Base-by-base conservation (phyloP, 1,140 invertebrate genomes). In the Bombus superbus region DNA sequence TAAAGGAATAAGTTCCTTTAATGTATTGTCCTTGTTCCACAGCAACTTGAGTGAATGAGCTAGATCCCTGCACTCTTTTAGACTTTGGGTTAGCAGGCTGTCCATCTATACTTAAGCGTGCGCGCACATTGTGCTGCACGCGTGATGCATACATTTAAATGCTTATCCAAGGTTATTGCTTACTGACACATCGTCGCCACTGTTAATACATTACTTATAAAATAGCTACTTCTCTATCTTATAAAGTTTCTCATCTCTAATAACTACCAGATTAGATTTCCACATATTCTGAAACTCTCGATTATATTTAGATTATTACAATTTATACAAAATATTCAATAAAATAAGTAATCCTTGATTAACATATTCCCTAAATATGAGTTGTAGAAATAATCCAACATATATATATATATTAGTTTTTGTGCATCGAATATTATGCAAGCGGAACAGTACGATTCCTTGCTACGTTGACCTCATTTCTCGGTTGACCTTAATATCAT, bases 391-490 rank as follows among this genome's bases (percentile, higher is more conserved):
- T 42, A 64, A 47, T 73, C 64, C 42, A 32, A 72, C 53, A 72
- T 53, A 85, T 85, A 80, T 64, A 53, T 64, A 53, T 53, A 18
- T 53, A 80, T 80, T 64, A 80, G 38, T 22, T 81, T 75, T 40
- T 57, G 59, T 62, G 32, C n/a, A 76, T 89, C 42, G 68, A 80
- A 85, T 62, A 85, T 85, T 85, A 85, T 85, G 77, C 83, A 85
- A 80, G 77, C 76, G 72, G 86, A 88, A 83, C 79, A 83, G 82
- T 86, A 83, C 78, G 87, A 90, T 91, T 91, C 91, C 82, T 88
- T 89, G 91, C 92, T 88, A 89, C 88, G 59, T 85, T 92, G 91
- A 92, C 92, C 93, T 90, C 92, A 93, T 93, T 93, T 91, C 90
- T 89, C 90, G 81, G 90, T 90, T 93, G 93, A 92, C 93, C 93